These are phyloP conservation scores for Agonopterix alstromeriana DNA, from an alignment of 2,888 invertebrate genomes.

Conservation along the genomic window DNA sequence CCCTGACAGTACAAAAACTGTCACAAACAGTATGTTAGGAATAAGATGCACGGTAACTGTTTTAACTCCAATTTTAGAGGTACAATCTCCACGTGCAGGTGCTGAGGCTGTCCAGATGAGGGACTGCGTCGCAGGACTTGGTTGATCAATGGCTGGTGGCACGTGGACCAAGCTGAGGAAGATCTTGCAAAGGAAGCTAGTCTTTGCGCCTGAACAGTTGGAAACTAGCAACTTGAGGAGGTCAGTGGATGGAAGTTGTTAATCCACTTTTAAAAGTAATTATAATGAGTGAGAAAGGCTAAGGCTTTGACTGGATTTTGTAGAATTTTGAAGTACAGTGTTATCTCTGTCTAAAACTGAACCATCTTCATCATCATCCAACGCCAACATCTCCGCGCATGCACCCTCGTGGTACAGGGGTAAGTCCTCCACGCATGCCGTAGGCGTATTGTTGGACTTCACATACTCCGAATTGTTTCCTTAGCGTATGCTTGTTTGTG, in stretches of 20 bases:
- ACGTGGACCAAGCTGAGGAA: slow-evolving; percentile 34
- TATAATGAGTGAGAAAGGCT: not conserved
- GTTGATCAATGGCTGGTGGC: slow-evolving; percentile 53
- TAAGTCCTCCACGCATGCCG: no score
- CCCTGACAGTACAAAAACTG: no score
- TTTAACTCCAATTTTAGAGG: no score
- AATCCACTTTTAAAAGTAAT: not conserved
- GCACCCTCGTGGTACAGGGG: no score
- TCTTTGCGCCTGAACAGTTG: slow-evolving; percentile 29
- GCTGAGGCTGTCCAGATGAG: slow-evolving; percentile 3
- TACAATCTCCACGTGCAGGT: not conserved
- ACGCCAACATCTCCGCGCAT: no score
- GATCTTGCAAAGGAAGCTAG: slow-evolving; percentile 34
- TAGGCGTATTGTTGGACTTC: no score
- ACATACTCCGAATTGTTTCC: no score
- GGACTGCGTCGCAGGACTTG: slow-evolving; percentile 20
- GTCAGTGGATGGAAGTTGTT: slow-evolving; percentile 17
- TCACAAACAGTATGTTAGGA: no score
- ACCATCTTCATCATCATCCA: no score
- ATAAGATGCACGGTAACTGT: no score
- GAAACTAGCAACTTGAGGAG: slow-evolving; percentile 42
- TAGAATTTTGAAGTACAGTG: no score
- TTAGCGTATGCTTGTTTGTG: no score
- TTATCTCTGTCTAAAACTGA: not conserved
- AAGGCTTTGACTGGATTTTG: not conserved